Evolutionary conservation across 92 coral and sea anemone species (phyloP).

Genomic region (Phenganax marumi): DNA sequence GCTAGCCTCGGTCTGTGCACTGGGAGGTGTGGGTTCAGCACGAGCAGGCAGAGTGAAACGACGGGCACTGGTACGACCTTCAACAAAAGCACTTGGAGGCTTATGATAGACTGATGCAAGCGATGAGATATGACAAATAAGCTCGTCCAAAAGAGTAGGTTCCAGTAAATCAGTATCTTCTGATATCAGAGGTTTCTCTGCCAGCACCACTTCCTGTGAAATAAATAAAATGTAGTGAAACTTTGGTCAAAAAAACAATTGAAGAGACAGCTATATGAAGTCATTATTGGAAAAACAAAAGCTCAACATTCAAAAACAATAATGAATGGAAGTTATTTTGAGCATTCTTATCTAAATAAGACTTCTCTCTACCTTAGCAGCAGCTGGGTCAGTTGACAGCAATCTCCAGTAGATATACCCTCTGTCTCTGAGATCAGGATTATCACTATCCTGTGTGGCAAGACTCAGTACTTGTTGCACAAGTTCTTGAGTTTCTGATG

Average conservation of each 20-base stretch:
- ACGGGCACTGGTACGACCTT: constrained; percentile 97
- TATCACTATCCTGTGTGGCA: constrained; percentile 99
- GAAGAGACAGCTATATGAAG: too few species aligned
- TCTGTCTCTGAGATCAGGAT: constrained; percentile 96
- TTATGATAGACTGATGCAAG: constrained; percentile 98
- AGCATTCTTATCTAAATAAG: neutral
- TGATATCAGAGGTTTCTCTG: constrained; percentile 95
- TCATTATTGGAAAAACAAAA: too few species aligned
- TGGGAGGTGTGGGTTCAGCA: constrained; percentile 88
- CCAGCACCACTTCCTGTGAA: constrained; percentile 90
- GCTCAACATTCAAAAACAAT: too few species aligned
- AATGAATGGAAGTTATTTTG: neutral
- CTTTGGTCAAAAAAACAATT: neutral
- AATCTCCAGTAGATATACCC: constrained; percentile 99
- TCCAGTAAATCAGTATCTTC: constrained; percentile 97
- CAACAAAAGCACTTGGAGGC: constrained; percentile 99
- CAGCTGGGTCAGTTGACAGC: constrained; percentile 96
- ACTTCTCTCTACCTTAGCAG: constrained; percentile 75
- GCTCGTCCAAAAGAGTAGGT: constrained; percentile 94
- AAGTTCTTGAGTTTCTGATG: constrained; percentile 97
- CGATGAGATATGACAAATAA: constrained; percentile 95
- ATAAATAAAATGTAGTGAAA: neutral
- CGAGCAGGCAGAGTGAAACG: constrained; percentile 95
- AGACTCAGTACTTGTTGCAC: constrained; percentile 97
- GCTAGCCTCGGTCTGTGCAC: constrained; percentile 80